Conservation (phyloP, 2,797 vertebrate genomes). For the Ctenopoma kingsleyae region DNA sequence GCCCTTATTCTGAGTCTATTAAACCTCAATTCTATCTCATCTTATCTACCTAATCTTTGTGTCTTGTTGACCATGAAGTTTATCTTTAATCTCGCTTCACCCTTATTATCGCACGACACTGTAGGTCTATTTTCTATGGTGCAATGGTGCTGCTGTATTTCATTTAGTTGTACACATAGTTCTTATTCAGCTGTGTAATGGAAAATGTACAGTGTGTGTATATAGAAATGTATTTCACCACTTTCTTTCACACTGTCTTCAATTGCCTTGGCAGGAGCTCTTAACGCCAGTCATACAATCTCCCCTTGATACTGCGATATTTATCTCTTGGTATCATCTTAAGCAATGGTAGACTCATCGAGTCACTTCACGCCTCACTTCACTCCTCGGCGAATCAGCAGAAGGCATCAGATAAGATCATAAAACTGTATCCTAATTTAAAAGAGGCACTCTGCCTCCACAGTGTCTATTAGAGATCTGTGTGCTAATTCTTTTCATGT, state of each 20-base stretch:
- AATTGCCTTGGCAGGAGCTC: slow-evolving; percentile 80
- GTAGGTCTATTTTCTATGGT: slow-evolving; percentile 78
- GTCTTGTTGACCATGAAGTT: slow-evolving; percentile 86
- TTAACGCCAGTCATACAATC: slow-evolving; percentile 84
- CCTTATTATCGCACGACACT: slow-evolving; percentile 82
- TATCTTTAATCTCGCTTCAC: slow-evolving; percentile 83
- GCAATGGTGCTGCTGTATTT: slow-evolving; percentile 75
- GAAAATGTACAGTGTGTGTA: slow-evolving; percentile 77
- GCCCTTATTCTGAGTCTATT: slow-evolving; percentile 84
- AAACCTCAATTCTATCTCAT: slow-evolving; percentile 84
- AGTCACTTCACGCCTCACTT: slow-evolving; percentile 83
- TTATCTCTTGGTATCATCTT: slow-evolving; percentile 85
- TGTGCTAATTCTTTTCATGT: slow-evolving; percentile 89
- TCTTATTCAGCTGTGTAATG: slow-evolving; percentile 85
- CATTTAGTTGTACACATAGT: slow-evolving; percentile 81
- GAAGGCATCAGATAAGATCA: slow-evolving; percentile 85
- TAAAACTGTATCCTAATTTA: slow-evolving; percentile 87
- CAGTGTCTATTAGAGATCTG: slow-evolving; percentile 84
- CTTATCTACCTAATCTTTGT: slow-evolving; percentile 84
- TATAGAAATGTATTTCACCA: slow-evolving; percentile 73
- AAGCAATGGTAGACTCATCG: slow-evolving; percentile 83
- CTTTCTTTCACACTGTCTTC: slow-evolving; percentile 75
- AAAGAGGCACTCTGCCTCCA: slow-evolving; percentile 79
- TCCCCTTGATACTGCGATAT: slow-evolving; percentile 83
- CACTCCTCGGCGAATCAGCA: slow-evolving; percentile 79